phyloP scores from a whole-genome alignment of 2,888 invertebrate genomes.

The Cordilura impudica region DNA sequence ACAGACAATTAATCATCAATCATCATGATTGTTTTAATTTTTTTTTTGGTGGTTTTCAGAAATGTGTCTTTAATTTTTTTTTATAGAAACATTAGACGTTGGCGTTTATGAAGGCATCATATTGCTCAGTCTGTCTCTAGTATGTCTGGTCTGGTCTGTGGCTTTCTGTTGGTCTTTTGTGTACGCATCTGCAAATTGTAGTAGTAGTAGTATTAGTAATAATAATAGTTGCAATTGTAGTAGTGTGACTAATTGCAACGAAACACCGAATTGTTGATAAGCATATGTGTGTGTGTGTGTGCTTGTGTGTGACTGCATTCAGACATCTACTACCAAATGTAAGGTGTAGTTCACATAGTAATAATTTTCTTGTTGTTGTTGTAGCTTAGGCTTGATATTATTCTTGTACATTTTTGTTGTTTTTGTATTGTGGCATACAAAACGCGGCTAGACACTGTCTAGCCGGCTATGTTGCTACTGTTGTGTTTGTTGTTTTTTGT shows the following conservation, averaged over 20 bases:
- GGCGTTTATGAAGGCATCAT: conserved; percentile 57
- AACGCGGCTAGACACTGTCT: conserved; percentile 77
- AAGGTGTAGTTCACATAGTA: conserved; percentile 59
- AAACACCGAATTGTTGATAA: conserved; percentile 43
- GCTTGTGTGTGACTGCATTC: conserved; percentile 6
- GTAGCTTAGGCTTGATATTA: too few species aligned
- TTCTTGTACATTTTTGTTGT: too few species aligned
- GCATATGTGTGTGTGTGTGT: conserved; percentile 17
- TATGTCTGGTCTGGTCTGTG: conserved; percentile 62
- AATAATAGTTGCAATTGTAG: neutral
- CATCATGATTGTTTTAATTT: conserved; percentile 43
- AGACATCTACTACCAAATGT: conserved; percentile 41
- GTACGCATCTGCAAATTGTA: conserved; percentile 52
- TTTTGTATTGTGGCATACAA: too few species aligned
- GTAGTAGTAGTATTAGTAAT: neutral
- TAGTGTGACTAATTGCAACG: neutral
- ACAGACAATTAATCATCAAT: too few species aligned
- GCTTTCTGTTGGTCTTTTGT: conserved; percentile 61
- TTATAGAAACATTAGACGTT: conserved; percentile 50
- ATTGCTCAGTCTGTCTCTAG: conserved; percentile 54
- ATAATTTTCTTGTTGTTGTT: too few species aligned
- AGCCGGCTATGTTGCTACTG: conserved; percentile 69
- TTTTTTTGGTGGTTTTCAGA: conserved; percentile 35
- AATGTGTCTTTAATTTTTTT: too few species aligned
- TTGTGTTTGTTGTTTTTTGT: too few species aligned